phyloP scores from a whole-genome alignment of 2,797 vertebrate species.

The Forpus xanthops region DNA sequence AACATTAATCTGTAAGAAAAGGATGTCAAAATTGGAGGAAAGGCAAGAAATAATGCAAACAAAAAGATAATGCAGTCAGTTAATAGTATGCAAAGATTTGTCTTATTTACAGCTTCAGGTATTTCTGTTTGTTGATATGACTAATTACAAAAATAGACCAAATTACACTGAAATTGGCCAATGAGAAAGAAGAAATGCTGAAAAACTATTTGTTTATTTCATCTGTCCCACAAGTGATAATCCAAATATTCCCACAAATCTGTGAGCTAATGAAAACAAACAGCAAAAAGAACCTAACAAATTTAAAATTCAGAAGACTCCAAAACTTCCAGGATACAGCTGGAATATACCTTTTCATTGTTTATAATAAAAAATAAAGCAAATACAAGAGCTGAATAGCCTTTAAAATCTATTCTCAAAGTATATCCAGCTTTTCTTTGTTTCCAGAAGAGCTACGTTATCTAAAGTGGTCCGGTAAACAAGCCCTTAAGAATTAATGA shows the following conservation, averaged over 20 bases:
- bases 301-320: not conserved
- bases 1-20: not conserved
- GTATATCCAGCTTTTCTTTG: not conserved
- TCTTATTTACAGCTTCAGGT: not conserved
- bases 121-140: not conserved
- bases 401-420: not conserved
- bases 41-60: not conserved
- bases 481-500: conserved; percentile 21
- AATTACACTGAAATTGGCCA: not conserved
- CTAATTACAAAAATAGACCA: not conserved
- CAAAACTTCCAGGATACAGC: not conserved
- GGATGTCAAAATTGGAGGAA: not conserved
- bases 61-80: not conserved
- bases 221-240: not conserved
- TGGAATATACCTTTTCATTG: not conserved
- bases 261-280: not conserved
- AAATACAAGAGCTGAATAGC: not conserved
- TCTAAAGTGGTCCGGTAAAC: not conserved
- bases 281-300: not conserved
- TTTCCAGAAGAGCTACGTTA: not conserved
- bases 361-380: not conserved
- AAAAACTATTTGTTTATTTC: not conserved
- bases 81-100: not conserved
- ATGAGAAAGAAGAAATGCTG: not conserved
- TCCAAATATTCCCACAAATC: not conserved